These are phyloP conservation scores for Drosophila aff. DNA, from an alignment of 1,140 invertebrate species.

Conservation along the genomic window DNA sequence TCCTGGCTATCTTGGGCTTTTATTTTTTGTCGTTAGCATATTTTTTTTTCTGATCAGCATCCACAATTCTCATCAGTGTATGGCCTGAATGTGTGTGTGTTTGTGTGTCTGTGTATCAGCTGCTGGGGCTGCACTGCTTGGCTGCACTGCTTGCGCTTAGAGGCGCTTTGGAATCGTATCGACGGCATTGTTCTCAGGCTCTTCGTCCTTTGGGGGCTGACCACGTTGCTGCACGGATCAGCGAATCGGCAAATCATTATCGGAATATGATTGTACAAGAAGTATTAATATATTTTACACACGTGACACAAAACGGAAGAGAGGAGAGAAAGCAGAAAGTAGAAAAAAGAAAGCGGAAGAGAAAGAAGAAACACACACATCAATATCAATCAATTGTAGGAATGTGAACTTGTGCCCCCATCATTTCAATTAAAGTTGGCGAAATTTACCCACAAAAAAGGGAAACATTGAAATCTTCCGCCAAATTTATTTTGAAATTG, in stretches of 20 bases:
- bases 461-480: not conserved
- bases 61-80: conserved; percentile 35
- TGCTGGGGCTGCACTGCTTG: conserved; percentile 63
- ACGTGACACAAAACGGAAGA: conserved; percentile 66
- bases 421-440: conserved; percentile 4
- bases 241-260: conserved; percentile 33
- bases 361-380: conserved; percentile 54
- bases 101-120: conserved; percentile 46
- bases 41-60: conserved; percentile 4
- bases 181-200: conserved; percentile 80
- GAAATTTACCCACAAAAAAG: not conserved
- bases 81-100: conserved; percentile 23
- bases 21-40: conserved; percentile 13
- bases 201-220: conserved; percentile 80
- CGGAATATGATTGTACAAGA: conserved; percentile 29
- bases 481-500: conserved; percentile 1
- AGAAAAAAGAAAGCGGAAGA: conserved; percentile 71
- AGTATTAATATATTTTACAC: conserved; percentile 44
- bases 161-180: conserved; percentile 82
- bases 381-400: conserved; percentile 37
- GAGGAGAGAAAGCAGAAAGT: conserved; percentile 54
- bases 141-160: conserved; percentile 62
- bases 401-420: conserved; percentile 14
- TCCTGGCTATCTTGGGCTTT: conserved; percentile 19
- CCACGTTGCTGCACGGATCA: conserved; percentile 70